Base-by-base conservation (phyloP, 2,113 vertebrate genomes). In the Galbula dea region DNA sequence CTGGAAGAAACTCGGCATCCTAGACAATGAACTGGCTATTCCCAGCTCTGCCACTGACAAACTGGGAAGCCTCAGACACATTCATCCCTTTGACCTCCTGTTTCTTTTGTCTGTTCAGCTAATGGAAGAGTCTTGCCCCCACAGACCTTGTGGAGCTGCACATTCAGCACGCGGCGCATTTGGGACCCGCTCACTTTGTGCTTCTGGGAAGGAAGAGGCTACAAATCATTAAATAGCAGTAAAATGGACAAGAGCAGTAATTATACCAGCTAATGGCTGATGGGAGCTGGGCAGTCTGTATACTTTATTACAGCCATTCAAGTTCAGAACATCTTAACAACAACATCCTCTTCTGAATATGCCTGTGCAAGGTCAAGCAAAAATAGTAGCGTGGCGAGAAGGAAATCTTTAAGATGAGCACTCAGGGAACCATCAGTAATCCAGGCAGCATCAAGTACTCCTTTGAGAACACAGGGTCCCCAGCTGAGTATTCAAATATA, bases 301-400 rank as follows among this genome's bases (percentile, higher is more conserved):
- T 37, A 3, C 78, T 36, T 80, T 54, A 89, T 49, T 8, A 5
- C 62, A 76, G 83, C 6, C 72, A 80, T 58, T 91, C 93, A 27
- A n/a, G 72, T 63, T 78, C 49, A 13, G 83, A 94, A 68, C 75
- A 45, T 88, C 95, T 59, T 16, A 21, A 76, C 85, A 81, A 86
- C 91, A 93, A 55, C 57, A 63, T 58, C 29, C 59, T 71, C 82
- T 71, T 49, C 34, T 21, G 48, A 88, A 62, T 10, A 10, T 2
- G 51, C 75, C 75, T 30, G 2, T 6, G 72, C 94, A 93, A 95
- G 94, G 92, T 96, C 95, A 78, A 58, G 90, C 61, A 57, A 59
- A 54, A 96, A 66, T 9, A 62, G 66, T 12, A 87, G 84, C 7
- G 4, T 19, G 61, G 61, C 2, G 17, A 78, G 90, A 75, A 81